Evolutionary conservation across 2,113 vertebrate genomes (phyloP), one percentile per base, ranked within the genome.

Genomic region (Arenaria interpres): DNA sequence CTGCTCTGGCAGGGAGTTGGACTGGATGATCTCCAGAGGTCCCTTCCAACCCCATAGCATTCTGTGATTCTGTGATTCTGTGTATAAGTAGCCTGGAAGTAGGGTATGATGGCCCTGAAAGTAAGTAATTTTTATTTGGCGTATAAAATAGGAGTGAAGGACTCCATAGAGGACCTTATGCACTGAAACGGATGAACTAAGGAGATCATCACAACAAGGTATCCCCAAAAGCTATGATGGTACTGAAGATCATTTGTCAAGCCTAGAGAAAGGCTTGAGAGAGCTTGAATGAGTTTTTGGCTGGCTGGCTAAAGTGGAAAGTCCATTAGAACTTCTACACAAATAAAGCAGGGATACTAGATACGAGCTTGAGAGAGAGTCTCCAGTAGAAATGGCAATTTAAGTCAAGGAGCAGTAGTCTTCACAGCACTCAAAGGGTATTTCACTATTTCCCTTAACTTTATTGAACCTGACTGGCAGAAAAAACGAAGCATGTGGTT

Each of bases 401-500:
- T 76, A 48, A 77, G 19, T 74, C 48, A 89, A 51, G 30, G 37
- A 79, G 57, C 45, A 76, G 50, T 48, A 73, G 30, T n/a, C n/a
- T 73, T 22, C 48, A 77, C 33, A 77, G 41, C 33, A 85, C 37
- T 88, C 66, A 73, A 39, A 62, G 32, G 10, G 2, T 68, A 59
- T 12, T 67, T 7, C 18, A 39, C 21, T 45, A 57, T 73, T 85
- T 66, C 54, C 41, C 15, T 82, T 72, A 79, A 39, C 24, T 94
- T 82, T 37, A 88, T 57, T 90, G 66, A 92, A 85, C 22, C 24
- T 76, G 63, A 83, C 48, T 79, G 17, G 59, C 27, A 76, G 85
- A 88, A 13, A 79, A 91, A 90, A 83, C 32, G 74, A 83, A 93
- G 53, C 63, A 83, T 78, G 39, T 93, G 46, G 56, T 72, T 96